Evolutionary conservation across 2,797 vertebrate genomes (phyloP).

Genomic region (Eutrigla gurnardus): DNA sequence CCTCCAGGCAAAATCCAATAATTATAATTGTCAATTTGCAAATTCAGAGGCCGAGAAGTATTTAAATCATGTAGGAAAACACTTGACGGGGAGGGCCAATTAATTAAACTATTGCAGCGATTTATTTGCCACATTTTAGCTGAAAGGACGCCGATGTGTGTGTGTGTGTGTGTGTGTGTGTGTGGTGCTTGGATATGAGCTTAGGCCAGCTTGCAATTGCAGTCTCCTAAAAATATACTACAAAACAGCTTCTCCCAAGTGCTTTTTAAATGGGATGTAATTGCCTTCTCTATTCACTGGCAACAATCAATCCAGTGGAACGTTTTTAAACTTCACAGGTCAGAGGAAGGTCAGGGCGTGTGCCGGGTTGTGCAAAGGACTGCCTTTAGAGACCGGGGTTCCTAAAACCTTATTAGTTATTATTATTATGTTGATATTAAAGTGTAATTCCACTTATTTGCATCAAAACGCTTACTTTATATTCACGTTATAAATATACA

Average conservation of each 20-base stretch:
- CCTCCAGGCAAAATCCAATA: constrained; percentile 52
- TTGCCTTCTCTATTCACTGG: neutral
- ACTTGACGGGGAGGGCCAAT: constrained; percentile 38
- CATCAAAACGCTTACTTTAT: neutral
- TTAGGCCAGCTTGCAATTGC: neutral
- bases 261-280: constrained; percentile 3
- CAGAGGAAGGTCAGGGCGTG: neutral
- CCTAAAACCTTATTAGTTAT: no score
- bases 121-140: constrained; percentile 38
- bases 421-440: neutral
- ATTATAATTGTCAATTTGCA: constrained; percentile 67
- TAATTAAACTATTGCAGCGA: constrained; percentile 50
- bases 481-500: neutral
- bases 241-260: neutral
- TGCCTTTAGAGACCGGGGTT: neutral
- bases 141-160: constrained; percentile 7
- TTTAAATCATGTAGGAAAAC: constrained; percentile 56
- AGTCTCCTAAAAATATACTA: neutral
- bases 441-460: neutral
- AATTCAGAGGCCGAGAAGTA: constrained; percentile 51
- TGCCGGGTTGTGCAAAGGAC: neutral
- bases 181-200: neutral
- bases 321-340: neutral
- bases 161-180: neutral
- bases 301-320: neutral